Percentiles rank a stretch among this genome's conserved stretches.
phyloP scores from a whole-genome alignment of 2,888 invertebrate species.

The Hypomecis punctinalis region DNA sequence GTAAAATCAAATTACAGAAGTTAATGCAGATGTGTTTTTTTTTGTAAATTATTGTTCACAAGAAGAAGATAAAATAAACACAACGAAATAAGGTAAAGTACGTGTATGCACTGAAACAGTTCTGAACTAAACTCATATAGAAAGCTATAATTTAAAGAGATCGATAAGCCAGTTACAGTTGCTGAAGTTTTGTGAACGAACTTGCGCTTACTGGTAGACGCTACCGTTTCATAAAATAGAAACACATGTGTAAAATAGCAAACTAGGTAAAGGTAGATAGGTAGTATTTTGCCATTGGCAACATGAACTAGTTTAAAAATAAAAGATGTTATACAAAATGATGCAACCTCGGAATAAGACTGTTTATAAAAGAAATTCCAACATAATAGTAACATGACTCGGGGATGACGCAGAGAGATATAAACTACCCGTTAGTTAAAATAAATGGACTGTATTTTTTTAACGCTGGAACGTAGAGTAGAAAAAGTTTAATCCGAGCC shows the following conservation, averaged over 20 bases:
- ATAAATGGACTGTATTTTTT: slow-evolving; percentile 32
- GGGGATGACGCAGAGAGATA: slow-evolving; percentile 29
- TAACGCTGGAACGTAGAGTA: slow-evolving; percentile 12
- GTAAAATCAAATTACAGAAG: too few species aligned
- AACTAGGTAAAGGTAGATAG: slow-evolving; percentile 10
- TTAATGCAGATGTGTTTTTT: too few species aligned
- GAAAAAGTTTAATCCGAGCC: slow-evolving; percentile 25
- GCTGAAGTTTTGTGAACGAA: slow-evolving; percentile 27
- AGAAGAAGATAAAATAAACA: too few species aligned
- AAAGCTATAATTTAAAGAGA: slow-evolving; percentile 27
- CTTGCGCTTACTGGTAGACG: background rate
- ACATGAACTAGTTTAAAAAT: slow-evolving; percentile 29
- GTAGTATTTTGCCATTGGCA: slow-evolving; percentile 16
- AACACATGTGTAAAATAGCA: slow-evolving; percentile 7
- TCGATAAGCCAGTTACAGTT: slow-evolving; percentile 18
- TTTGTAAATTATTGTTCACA: too few species aligned
- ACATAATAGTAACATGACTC: slow-evolving; percentile 30
- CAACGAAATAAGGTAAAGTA: background rate
- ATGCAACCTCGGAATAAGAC: slow-evolving; percentile 26
- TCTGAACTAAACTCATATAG: slow-evolving; percentile 35
- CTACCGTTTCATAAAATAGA: background rate
- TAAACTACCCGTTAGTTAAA: slow-evolving; percentile 26
- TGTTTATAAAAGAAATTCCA: slow-evolving; percentile 37
- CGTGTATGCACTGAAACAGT: slow-evolving; percentile 30
- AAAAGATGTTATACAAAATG: slow-evolving; percentile 25